Evolutionary conservation across 2,797 vertebrate genomes (phyloP).

Genomic region (Leptoclinus maculatus): DNA sequence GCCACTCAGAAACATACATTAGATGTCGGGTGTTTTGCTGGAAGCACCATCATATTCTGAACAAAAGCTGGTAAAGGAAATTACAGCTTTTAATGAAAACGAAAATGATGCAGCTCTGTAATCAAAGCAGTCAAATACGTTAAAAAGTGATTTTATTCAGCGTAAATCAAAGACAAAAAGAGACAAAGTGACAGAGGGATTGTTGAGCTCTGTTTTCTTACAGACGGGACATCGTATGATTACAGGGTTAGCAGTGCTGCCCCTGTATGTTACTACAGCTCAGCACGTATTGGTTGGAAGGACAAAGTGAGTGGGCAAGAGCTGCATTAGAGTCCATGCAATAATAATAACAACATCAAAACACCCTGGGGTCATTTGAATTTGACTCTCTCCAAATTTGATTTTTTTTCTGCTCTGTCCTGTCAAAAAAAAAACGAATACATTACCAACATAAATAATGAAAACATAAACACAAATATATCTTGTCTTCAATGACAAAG

Average conservation of each 20-base stretch:
- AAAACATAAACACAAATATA: slow-evolving; percentile 49
- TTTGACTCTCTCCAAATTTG: slow-evolving; percentile 30
- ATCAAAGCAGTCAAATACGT: slow-evolving; percentile 68
- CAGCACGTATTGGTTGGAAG: slow-evolving; percentile 15
- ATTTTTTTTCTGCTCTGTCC: slow-evolving; percentile 13
- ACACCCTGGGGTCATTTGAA: slow-evolving; percentile 12
- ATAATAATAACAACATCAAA: slow-evolving; percentile 27
- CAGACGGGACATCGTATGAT: slow-evolving; percentile 26
- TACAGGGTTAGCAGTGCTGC: slow-evolving; percentile 1
- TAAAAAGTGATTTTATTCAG: slow-evolving; percentile 63
- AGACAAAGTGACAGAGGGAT: slow-evolving; percentile 36
- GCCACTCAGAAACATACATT: slow-evolving; percentile 40
- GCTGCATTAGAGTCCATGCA: background rate
- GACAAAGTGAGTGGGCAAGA: slow-evolving; percentile 13
- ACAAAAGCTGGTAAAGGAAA: slow-evolving; percentile 62
- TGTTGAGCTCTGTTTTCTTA: slow-evolving; percentile 24
- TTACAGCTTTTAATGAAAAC: slow-evolving; percentile 72
- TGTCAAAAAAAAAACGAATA: slow-evolving; percentile 48
- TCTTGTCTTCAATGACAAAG: slow-evolving; percentile 47
- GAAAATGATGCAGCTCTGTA: slow-evolving; percentile 57
- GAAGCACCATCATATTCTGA: slow-evolving; percentile 53
- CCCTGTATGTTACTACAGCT: background rate
- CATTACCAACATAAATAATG: slow-evolving; percentile 37
- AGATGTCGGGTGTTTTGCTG: slow-evolving; percentile 39
- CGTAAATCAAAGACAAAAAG: slow-evolving; percentile 53